Conservation (phyloP, 1,140 invertebrate genomes). For the Scaptomyza hsui region DNA sequence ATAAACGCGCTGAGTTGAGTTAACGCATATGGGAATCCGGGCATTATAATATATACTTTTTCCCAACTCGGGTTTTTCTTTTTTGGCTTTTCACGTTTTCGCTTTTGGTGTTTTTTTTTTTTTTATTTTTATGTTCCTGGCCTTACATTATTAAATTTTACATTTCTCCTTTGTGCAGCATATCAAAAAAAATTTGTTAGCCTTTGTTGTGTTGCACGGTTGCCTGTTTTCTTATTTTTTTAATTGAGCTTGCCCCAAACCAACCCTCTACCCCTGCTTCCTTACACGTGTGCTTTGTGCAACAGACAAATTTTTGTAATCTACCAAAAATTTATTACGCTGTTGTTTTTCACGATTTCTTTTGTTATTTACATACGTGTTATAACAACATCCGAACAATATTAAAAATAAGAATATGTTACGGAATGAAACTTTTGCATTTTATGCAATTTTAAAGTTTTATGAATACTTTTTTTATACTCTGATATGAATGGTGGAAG, state of each 20-base stretch:
- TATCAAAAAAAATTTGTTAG: constrained; percentile 61
- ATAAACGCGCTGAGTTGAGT: constrained; percentile 62
- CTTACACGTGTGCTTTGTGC: constrained; percentile 48
- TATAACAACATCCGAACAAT: constrained; percentile 6
- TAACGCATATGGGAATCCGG: constrained; percentile 71
- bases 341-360: constrained; percentile 41
- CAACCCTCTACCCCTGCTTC: neutral
- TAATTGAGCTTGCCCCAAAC: constrained; percentile 58
- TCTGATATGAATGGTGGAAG: too few relatives aligned
- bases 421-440: constrained; percentile 45
- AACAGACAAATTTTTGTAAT: constrained; percentile 56
- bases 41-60: constrained; percentile 38
- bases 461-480: constrained; percentile 3
- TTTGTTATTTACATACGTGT: constrained; percentile 36
- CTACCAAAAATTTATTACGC: constrained; percentile 72
- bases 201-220: constrained; percentile 61
- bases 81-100: constrained; percentile 25
- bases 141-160: constrained; percentile 76
- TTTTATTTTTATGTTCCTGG: constrained; percentile 15
- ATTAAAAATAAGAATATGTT: constrained; percentile 4
- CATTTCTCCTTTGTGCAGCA: constrained; percentile 51
- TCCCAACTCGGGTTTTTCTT: constrained; percentile 17
- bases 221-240: constrained; percentile 43
- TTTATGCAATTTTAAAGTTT: constrained; percentile 39
- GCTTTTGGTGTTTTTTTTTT: constrained; percentile 16